A percentile compares a stretch with the other conserved stretches of the same genome.
These are phyloP conservation scores for Diceros bicornis DNA, from an alignment of 2,797 vertebrate species.

Conservation along the genomic window DNA sequence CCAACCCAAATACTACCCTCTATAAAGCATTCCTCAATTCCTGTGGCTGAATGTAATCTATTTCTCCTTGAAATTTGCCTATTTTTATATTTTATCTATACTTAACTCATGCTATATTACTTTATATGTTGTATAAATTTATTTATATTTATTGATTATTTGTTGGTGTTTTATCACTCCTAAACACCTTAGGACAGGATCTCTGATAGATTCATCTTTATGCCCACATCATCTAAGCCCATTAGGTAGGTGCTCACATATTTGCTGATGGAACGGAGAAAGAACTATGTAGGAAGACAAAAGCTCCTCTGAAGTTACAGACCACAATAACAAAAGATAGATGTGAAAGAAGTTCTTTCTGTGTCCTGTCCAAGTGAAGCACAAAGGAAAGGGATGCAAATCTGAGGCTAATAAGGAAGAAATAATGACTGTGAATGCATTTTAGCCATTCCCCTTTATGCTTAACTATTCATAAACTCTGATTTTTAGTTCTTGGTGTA, in stretches of 20 bases:
- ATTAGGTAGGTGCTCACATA: not conserved
- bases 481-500: slow-evolving; percentile 61
- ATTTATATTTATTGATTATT: slow-evolving; percentile 69
- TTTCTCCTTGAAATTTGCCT: slow-evolving; percentile 60
- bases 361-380: not conserved
- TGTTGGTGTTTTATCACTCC: slow-evolving; percentile 57
- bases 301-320: slow-evolving; percentile 26
- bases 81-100: slow-evolving; percentile 57
- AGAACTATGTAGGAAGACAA: slow-evolving; percentile 8
- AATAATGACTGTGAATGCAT: slow-evolving; percentile 57
- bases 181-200: slow-evolving; percentile 25
- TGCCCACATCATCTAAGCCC: not conserved
- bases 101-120: slow-evolving; percentile 51
- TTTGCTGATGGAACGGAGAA: slow-evolving; percentile 35
- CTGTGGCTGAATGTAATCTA: not conserved
- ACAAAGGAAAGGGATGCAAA: not conserved
- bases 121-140: slow-evolving; percentile 61
- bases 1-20: not conserved
- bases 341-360: slow-evolving; percentile 24
- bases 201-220: slow-evolving; percentile 34
- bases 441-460: slow-evolving; percentile 68
- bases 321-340: not conserved
- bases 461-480: slow-evolving; percentile 35
- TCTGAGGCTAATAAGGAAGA: slow-evolving; percentile 48
- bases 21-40: not conserved